Base-by-base conservation (phyloP, 1,140 invertebrate genomes). In the Charaxes varanes region DNA sequence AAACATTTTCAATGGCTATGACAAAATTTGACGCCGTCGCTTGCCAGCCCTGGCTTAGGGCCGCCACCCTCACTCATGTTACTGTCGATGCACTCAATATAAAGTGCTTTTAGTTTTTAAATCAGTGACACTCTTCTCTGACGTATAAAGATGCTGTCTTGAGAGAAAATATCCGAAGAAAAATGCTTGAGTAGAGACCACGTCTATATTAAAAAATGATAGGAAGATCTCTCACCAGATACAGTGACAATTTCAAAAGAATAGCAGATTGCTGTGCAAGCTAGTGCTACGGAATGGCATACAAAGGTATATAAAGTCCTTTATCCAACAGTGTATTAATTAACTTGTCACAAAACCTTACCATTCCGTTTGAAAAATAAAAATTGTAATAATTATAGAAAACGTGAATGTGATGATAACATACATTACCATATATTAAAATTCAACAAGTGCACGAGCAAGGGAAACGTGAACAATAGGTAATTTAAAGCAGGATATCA, bases 1-100 rank as follows among this genome's bases (percentile, higher is more conserved):
- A 78, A 76, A 71, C 62, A 56, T 34, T 78, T 69, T 77, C 73
- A 69, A 78, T 71, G 47, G 57, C 49, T 51, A 59, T 71, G 67
- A 81, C 71, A 78, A 81, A 81, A 78, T 74, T 76, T 79, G 69
- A 79, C 72, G 40, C 33, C 42, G 46, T 43, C 51, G 47, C 48
- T 48, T 50, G 56, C 58, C 55, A 62, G 51, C 31, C 34, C 17
- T 40, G 12, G 28, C 47, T 38, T 23, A 33, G 42, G 30, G 27
- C 21, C 19, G 33, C 30, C 35, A 24, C 17, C 33, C 30, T 37
- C 23, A 64, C 46, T 68, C 54, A 40, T 46, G 63, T 77, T 70
- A 65, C 45, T 61, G 72, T 73, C 42, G 30, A 11, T 32, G 22
- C 6, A 31, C 1, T 44, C 40, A 49, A 58, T 64, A 58, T 66